phyloP scores from a whole-genome alignment of 2,113 vertebrate species.

The Pelmatolapia mariae region DNA sequence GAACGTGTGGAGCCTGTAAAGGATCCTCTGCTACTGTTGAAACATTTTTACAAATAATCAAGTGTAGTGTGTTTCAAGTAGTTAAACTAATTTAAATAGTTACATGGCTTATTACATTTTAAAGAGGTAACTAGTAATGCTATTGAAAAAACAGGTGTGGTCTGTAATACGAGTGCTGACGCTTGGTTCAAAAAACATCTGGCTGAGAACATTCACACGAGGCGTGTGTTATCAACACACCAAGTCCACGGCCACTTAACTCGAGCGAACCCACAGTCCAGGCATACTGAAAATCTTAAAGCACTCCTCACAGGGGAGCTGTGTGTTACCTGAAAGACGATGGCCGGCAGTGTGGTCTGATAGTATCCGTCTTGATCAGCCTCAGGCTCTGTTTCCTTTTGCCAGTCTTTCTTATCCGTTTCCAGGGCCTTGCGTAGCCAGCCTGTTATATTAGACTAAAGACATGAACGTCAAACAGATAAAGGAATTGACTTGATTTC shows the following conservation, averaged over 20 bases:
- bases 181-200: fast-evolving
- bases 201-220: fast-evolving
- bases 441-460: constrained; percentile 93
- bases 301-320: not conserved
- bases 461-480: not conserved
- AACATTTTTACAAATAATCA: not conserved
- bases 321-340: constrained; percentile 59
- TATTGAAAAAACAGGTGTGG: not conserved
- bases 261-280: not conserved
- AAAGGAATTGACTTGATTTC: not conserved
- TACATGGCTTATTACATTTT: not conserved
- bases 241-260: not conserved
- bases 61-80: fast-evolving
- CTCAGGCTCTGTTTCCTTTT: constrained; percentile 91
- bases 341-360: constrained; percentile 84
- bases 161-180: not conserved
- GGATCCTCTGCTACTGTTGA: fast-evolving
- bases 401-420: constrained; percentile 97
- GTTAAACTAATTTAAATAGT: not conserved
- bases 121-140: not conserved
- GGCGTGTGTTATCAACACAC: not conserved
- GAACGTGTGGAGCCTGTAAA: not conserved
- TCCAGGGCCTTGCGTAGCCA: constrained; percentile 96
- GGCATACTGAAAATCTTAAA: not conserved
- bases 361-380: constrained; percentile 96